phyloP scores from a whole-genome alignment of 1,140 invertebrate species.

The Lepidostoma basale region DNA sequence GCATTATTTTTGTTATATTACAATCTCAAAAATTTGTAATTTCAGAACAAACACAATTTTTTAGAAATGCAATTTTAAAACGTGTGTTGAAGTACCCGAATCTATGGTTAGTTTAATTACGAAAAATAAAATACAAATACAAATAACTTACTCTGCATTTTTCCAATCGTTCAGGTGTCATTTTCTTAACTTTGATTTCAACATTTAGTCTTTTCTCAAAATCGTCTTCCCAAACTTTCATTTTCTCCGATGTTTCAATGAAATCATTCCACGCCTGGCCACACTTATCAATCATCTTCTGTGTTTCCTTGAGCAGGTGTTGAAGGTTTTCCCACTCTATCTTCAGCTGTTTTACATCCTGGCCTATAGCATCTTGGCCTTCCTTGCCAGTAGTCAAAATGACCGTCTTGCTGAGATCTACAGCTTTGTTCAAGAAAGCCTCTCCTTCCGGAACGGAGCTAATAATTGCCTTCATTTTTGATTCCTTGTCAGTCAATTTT shows the following conservation, averaged over 20 bases:
- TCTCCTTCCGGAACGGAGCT: constrained; percentile 73
- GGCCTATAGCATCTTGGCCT: constrained; percentile 83
- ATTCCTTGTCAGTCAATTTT: constrained; percentile 74
- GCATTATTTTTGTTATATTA: not conserved
- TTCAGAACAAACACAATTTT: not conserved
- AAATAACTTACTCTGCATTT: constrained; percentile 69
- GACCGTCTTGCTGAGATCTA: constrained; percentile 78
- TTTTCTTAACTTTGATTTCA: constrained; percentile 77
- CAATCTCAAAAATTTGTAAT: not conserved
- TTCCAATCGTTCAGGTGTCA: constrained; percentile 78
- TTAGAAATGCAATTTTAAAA: not conserved
- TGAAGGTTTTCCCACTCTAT: constrained; percentile 87
- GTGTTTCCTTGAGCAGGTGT: constrained; percentile 78
- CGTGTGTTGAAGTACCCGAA: no score
- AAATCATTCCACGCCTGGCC: constrained; percentile 88
- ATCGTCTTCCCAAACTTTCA: constrained; percentile 80
- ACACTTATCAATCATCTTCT: constrained; percentile 78
- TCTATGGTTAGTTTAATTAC: not conserved
- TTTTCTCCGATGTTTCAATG: constrained; percentile 73
- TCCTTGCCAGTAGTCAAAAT: constrained; percentile 82
- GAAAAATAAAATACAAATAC: not conserved
- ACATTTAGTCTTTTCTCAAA: constrained; percentile 70
- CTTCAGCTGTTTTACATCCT: constrained; percentile 85
- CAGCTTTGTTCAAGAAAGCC: constrained; percentile 72
- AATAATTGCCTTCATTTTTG: constrained; percentile 73